Conservation (phyloP, 2,888 invertebrate species). For the Zelleria hepariella region DNA sequence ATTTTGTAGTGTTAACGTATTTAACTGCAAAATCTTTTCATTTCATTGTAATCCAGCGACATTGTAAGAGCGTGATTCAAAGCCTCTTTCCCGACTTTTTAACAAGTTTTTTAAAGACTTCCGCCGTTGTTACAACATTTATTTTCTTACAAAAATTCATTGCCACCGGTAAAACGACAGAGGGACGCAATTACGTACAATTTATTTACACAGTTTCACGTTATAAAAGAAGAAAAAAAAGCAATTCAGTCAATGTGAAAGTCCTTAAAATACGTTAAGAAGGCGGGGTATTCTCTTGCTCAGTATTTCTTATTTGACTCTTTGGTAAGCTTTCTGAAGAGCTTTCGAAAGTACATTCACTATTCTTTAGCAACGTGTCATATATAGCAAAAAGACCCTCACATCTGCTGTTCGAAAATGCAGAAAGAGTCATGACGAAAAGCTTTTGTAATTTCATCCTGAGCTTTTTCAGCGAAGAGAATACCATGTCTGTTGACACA, state of each 20-base stretch:
- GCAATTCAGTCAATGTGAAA: slow-evolving; percentile 35
- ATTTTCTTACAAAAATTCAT: slow-evolving; percentile 18
- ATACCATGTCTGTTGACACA: not conserved
- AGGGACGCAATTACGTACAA: slow-evolving; percentile 45
- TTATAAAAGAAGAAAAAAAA: slow-evolving; percentile 15
- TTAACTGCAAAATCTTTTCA: not conserved
- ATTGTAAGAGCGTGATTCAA: not conserved
- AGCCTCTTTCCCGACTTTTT: slow-evolving; percentile 5
- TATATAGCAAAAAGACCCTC: too few species aligned
- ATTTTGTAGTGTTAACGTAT: not conserved
- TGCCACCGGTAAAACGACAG: slow-evolving; percentile 23
- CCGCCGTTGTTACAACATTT: slow-evolving; percentile 10
- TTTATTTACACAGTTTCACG: slow-evolving; percentile 41
- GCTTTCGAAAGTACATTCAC: not conserved
- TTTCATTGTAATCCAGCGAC: not conserved
- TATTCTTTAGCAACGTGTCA: too few species aligned
- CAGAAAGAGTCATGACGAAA: too few species aligned
- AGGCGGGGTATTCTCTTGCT: not conserved
- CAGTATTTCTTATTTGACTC: too few species aligned
- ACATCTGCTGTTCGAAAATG: too few species aligned
- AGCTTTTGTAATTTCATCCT: too few species aligned
- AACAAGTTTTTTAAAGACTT: slow-evolving; percentile 18
- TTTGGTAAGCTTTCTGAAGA: not conserved
- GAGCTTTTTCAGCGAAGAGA: not conserved
- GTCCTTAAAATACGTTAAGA: slow-evolving; percentile 27